Evolutionary conservation across 1,140 invertebrate species (phyloP).

Genomic region (Macrobrachium nipponense): DNA sequence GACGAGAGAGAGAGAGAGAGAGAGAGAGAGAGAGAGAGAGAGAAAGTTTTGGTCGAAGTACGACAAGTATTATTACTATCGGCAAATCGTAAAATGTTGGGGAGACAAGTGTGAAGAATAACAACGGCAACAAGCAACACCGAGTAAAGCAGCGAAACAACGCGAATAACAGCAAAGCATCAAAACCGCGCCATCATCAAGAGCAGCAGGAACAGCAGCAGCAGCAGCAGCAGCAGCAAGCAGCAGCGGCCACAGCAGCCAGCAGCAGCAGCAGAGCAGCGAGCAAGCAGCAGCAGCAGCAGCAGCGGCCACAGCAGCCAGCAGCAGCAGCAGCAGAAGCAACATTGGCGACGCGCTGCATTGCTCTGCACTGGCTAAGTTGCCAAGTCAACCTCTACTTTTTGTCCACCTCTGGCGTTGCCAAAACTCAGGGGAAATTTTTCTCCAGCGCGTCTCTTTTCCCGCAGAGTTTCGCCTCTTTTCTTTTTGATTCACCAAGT

Average conservation of each 20-base stretch:
- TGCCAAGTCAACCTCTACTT: slow-evolving; percentile 34
- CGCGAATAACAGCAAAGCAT: background rate
- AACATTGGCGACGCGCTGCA: slow-evolving; percentile 18
- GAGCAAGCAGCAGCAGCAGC: slow-evolving; percentile 14
- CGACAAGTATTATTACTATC: background rate
- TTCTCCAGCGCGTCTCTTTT: background rate
- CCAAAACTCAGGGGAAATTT: slow-evolving; percentile 30
- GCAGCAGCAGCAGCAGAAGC: slow-evolving; percentile 6
- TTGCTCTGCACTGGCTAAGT: slow-evolving; percentile 33
- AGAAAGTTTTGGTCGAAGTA: background rate
- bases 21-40: background rate
- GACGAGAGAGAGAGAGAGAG: background rate
- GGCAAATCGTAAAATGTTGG: background rate
- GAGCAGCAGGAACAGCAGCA: slow-evolving; percentile 7
- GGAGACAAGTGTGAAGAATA: background rate
- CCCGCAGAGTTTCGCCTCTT: background rate
- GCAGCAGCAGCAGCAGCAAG: slow-evolving; percentile 10
- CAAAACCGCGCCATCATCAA: background rate
- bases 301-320: too few relatives aligned
- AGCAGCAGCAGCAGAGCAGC: slow-evolving; percentile 13
- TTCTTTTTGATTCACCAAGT: background rate
- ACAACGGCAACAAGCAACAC: background rate
- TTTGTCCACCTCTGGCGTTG: slow-evolving; percentile 23
- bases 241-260: slow-evolving; percentile 6
- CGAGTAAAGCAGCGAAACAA: background rate